Evolutionary conservation across 92 coral and sea anemone species (phyloP), one percentile per base, ranked within the genome.

Genomic region (Umimayanthus chanpuru): DNA sequence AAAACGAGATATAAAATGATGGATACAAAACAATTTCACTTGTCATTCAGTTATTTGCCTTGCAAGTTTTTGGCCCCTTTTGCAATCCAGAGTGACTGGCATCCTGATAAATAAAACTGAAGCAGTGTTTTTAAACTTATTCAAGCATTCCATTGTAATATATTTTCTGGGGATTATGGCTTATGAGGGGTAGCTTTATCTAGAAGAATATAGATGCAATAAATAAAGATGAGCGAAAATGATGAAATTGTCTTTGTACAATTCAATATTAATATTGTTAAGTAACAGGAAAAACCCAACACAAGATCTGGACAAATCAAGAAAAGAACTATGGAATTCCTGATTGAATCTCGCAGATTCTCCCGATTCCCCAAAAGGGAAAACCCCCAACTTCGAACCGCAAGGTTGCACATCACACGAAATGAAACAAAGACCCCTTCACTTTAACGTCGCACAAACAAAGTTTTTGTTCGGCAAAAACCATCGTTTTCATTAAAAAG

Each of bases 371-470:
- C 50, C 39, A 21, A 29, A 53, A 80, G 84, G 84, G 84, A 80
- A 80, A 80, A 80, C 84, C 84, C 84, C 84, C 79, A 26, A 38
- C 49, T 2, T 74, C 50, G 9, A 18, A 61, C 23, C 65, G 50
- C 50, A 47, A 47, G 50, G 50, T 47, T 47, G 50, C 10, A 47
- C 25, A 21, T 21, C 30, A 72, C 77, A 32, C 43, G 77, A 29
- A 36, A 41, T 41, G 47, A 74, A 74, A 74, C 79, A 74, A 74
- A 74, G 79, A 30, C 49, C 79, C 79, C 20, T 74, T 74, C 18
- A 74, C 23, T 20, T 9, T 32, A 38, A 74, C 68, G 68, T 25
- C 68, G 44, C 79, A 74, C 47, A 43, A 74, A 36, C 44, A 36
- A 47, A 36, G 47, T 74, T 74, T 74, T 74, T 74, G 25, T 74